Evolutionary conservation across 2,113 vertebrate genomes (phyloP).

Genomic region (Nannobrachium achirus): DNA sequence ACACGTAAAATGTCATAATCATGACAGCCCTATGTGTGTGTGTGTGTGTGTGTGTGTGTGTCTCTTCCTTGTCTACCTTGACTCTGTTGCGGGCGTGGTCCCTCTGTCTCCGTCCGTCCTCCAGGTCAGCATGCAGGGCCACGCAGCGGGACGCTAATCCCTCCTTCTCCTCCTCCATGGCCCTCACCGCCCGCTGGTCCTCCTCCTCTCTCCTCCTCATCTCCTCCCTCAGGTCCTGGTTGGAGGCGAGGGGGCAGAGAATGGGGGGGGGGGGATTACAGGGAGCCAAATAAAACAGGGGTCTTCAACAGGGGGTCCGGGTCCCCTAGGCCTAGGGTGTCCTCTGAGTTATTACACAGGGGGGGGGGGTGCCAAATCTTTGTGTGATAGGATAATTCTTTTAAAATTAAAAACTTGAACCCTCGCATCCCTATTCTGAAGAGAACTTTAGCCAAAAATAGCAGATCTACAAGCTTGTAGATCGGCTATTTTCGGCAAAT

Average conservation of each 20-base stretch:
- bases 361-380: too few species aligned
- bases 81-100: conserved; percentile 82
- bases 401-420: too few species aligned
- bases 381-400: too few species aligned
- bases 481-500: too few species aligned
- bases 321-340: too few species aligned
- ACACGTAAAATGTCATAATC: too few species aligned
- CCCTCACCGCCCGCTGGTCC: conserved; percentile 85
- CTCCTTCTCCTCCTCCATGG: conserved; percentile 86
- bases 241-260: conserved; percentile 14
- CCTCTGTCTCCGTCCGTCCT: conserved; percentile 88
- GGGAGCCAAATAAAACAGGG: conserved; percentile 72
- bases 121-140: conserved; percentile 90
- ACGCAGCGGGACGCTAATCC: conserved; percentile 84
- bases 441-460: too few species aligned
- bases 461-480: too few species aligned
- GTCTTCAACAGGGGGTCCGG: too few species aligned
- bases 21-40: too few species aligned
- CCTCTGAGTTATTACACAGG: too few species aligned
- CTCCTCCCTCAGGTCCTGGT: conserved; percentile 87
- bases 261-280: conserved; percentile 46
- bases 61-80: conserved; percentile 79
- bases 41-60: conserved; percentile 45
- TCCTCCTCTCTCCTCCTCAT: conserved; percentile 85
- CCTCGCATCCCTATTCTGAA: too few species aligned